Evolutionary conservation across 1,140 invertebrate genomes (phyloP).

Genomic region (Glomeris maerens): DNA sequence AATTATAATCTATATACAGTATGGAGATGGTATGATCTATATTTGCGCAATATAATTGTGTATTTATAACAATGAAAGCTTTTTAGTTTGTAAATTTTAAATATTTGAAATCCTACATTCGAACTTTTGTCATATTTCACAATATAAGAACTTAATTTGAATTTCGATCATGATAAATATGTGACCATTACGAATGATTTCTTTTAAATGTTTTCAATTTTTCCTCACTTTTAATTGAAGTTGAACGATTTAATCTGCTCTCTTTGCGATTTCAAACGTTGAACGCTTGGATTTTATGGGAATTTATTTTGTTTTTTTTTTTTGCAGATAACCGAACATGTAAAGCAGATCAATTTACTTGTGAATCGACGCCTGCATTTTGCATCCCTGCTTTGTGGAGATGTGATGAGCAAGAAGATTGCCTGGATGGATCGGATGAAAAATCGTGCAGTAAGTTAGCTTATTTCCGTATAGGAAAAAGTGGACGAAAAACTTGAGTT

Average conservation of each 20-base stretch:
- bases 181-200: not conserved
- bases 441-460: constrained; percentile 20
- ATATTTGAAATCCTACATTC: too few relatives aligned
- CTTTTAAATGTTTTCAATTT: not conserved
- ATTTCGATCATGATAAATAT: not conserved
- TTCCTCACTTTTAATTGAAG: not conserved
- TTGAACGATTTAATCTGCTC: not conserved
- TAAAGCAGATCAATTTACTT: constrained; percentile 71
- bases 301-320: constrained; percentile 6
- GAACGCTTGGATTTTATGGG: not conserved
- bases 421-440: constrained; percentile 39
- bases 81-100: too few relatives aligned
- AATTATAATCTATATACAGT: too few relatives aligned
- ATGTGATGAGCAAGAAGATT: constrained; percentile 69
- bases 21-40: too few relatives aligned
- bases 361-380: constrained; percentile 46
- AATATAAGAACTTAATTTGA: too few relatives aligned
- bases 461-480: not conserved
- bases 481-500: constrained; percentile 2
- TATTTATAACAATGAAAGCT: too few relatives aligned
- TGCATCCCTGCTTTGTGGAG: constrained; percentile 69
- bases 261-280: not conserved
- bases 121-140: too few relatives aligned
- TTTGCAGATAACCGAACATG: constrained; percentile 58
- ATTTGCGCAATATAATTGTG: too few relatives aligned